Conservation (phyloP, 2,888 invertebrate genomes). For the Myopa testacea region DNA sequence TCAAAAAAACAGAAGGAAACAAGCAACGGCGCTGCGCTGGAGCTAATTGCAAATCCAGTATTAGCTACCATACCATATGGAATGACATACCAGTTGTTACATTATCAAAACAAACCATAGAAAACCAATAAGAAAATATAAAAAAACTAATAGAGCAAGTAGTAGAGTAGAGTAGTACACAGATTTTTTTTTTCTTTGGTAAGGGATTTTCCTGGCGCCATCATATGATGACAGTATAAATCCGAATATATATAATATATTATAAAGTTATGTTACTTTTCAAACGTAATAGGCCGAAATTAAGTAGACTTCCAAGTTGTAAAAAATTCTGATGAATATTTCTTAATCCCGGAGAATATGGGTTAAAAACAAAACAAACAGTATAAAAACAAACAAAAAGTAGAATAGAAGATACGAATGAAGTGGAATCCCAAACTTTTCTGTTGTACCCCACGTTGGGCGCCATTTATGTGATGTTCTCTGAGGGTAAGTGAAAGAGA, state of each 20-base stretch:
- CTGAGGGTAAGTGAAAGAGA: too few species aligned
- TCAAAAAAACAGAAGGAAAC: background rate
- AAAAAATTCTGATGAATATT: background rate
- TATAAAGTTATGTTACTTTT: background rate
- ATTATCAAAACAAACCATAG: too few species aligned
- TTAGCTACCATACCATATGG: background rate
- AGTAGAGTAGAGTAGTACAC: too few species aligned
- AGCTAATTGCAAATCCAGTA: constrained; percentile 5
- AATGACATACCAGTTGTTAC: background rate
- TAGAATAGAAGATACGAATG: too few species aligned
- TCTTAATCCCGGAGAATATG: too few species aligned
- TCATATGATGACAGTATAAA: background rate
- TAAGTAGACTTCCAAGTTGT: background rate
- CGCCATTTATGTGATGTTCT: too few species aligned
- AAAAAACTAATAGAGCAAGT: too few species aligned
- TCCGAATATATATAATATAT: background rate
- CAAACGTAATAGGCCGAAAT: background rate
- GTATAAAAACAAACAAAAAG: too few species aligned
- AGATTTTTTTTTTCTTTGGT: background rate
- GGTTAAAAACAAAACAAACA: too few species aligned
- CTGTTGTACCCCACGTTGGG: too few species aligned
- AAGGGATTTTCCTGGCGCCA: background rate
- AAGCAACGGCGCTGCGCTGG: constrained; percentile 4
- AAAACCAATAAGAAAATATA: too few species aligned
- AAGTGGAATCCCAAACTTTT: too few species aligned